phyloP scores from a whole-genome alignment of 2,888 invertebrate species.

The Pandemis cinnamomeana region DNA sequence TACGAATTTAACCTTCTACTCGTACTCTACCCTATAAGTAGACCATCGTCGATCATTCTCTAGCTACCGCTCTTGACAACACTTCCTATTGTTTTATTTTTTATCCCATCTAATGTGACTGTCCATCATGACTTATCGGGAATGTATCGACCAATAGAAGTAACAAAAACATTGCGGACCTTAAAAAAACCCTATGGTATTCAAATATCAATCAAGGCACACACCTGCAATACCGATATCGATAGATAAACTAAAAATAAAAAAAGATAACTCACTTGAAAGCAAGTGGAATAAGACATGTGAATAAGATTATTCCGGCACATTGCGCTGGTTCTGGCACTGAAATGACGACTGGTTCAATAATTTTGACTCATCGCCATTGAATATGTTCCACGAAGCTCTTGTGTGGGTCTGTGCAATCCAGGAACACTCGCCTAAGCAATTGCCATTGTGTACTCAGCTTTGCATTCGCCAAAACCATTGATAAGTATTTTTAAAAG shows the following conservation, averaged over 20 bases:
- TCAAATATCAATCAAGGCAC: not conserved
- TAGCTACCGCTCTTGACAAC: constrained; percentile 52
- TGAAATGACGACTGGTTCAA: constrained; percentile 58
- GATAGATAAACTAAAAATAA: not conserved
- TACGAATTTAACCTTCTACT: not conserved
- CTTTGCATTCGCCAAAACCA: constrained; percentile 69
- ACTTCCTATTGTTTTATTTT: constrained; percentile 66
- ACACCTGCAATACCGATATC: not conserved
- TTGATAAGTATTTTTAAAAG: constrained; percentile 49
- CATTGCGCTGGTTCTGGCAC: constrained; percentile 47
- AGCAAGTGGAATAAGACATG: not conserved
- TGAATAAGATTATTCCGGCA: constrained; percentile 9
- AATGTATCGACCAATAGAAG: constrained; percentile 66
- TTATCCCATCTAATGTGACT: constrained; percentile 60
- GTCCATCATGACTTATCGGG: constrained; percentile 67
- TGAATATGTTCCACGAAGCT: constrained; percentile 57
- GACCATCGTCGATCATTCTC: not conserved
- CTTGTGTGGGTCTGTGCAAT: constrained; percentile 59
- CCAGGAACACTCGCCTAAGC: constrained; percentile 76
- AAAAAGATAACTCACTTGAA: constrained; percentile 25
- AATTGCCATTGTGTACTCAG: constrained; percentile 69
- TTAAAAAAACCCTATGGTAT: constrained; percentile 54
- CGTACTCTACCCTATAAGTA: not conserved
- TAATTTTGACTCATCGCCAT: constrained; percentile 44
- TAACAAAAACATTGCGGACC: constrained; percentile 61